Conservation (phyloP, 92 coral and sea anemone genomes). For the Zoanthus gigantus region DNA sequence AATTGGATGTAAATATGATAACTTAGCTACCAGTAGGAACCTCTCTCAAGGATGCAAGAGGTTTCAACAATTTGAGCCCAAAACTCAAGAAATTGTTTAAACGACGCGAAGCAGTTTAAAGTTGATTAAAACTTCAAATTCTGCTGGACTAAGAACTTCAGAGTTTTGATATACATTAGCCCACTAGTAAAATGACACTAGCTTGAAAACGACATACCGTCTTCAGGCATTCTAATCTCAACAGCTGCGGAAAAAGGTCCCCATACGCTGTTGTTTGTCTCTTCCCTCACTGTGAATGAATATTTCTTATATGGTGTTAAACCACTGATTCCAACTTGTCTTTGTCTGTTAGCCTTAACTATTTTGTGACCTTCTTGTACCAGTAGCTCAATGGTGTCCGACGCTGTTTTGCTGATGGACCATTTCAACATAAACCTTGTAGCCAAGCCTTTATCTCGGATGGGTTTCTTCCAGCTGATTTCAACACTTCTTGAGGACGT, state of each 20-base stretch:
- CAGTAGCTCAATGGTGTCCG: constrained; percentile 61
- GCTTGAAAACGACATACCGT: constrained; percentile 58
- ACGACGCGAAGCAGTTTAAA: too few relatives aligned
- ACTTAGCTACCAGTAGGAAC: too few relatives aligned
- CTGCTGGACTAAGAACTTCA: too few relatives aligned
- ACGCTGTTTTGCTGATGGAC: constrained; percentile 56
- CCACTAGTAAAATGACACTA: not conserved
- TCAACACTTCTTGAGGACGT: constrained; percentile 72
- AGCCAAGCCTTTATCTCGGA: constrained; percentile 39
- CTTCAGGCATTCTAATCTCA: constrained; percentile 88
- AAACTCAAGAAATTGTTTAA: too few relatives aligned
- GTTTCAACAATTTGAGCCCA: too few relatives aligned
- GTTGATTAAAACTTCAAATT: too few relatives aligned
- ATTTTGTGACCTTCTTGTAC: constrained; percentile 75
- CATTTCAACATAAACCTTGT: constrained; percentile 85
- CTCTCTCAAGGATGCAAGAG: too few relatives aligned
- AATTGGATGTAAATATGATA: too few relatives aligned
- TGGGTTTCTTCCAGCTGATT: constrained; percentile 74
- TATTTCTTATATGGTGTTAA: constrained; percentile 77
- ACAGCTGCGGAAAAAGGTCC: constrained; percentile 76
- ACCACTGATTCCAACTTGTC: constrained; percentile 70
- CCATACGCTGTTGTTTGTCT: constrained; percentile 70
- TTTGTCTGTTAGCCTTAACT: constrained; percentile 58
- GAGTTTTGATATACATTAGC: too few relatives aligned
- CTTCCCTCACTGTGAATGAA: constrained; percentile 79